Percentiles rank a stretch among this genome's conserved stretches.
Evolutionary conservation across 1,140 invertebrate genomes (phyloP).

Genomic region (Drosophila sturtevanti): DNA sequence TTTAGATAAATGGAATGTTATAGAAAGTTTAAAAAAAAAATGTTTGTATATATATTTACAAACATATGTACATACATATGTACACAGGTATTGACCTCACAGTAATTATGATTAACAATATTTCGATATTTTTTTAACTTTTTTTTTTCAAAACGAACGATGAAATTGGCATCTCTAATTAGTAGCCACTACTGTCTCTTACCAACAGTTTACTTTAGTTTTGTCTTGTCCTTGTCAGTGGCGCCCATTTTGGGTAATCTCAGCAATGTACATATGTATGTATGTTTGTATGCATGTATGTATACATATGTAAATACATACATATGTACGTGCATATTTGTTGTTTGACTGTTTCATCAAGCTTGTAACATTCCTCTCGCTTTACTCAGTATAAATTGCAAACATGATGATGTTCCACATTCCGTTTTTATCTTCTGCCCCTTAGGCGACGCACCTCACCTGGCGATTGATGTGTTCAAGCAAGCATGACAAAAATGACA

Average conservation of each 20-base stretch:
- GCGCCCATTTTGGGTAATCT: conserved; percentile 1
- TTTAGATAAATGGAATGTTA: no score
- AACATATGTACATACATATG: no score
- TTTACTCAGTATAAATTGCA: conserved; percentile 37
- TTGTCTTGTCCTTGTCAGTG: not conserved
- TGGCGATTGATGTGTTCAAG: conserved; percentile 79
- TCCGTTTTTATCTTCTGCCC: conserved; percentile 34
- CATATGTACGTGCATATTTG: not conserved
- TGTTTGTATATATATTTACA: no score
- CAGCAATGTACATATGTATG: not conserved
- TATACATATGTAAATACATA: not conserved
- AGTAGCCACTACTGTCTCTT: not conserved
- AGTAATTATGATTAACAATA: no score
- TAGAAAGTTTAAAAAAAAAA: no score
- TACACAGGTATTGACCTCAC: no score
- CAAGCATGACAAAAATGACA: conserved; percentile 79
- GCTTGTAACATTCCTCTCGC: conserved; percentile 14
- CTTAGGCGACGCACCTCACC: conserved; percentile 42
- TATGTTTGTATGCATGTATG: not conserved
- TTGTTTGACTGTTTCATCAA: conserved; percentile 8
- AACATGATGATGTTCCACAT: conserved; percentile 51
- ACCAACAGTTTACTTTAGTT: not conserved
- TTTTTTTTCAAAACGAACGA: no score
- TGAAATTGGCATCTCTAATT: not conserved
- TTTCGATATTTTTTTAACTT: no score